Evolutionary conservation across 2,888 invertebrate genomes (phyloP).

Genomic region (Lypha dubia): DNA sequence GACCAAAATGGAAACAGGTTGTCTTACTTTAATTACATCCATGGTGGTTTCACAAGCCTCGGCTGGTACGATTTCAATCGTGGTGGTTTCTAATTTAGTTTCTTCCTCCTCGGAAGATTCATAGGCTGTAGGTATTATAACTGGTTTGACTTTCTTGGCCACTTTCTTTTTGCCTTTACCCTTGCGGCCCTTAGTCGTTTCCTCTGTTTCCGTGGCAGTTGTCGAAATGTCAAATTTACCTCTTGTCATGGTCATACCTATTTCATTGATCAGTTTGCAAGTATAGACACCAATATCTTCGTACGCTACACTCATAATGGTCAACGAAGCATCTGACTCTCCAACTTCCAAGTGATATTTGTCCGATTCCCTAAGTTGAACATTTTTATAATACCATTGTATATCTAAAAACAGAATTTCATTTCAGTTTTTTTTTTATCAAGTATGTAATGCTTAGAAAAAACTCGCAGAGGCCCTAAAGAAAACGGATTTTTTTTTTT

Average conservation of each 20-base stretch:
- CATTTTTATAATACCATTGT: conserved; percentile 93
- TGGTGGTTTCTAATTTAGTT: conserved; percentile 77
- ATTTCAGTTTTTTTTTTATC: conserved; percentile 17
- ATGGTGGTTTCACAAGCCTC: conserved; percentile 77
- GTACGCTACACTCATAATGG: conserved; percentile 86
- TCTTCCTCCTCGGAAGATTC: conserved; percentile 83
- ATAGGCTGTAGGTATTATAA: conserved; percentile 63
- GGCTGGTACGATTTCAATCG: conserved; percentile 78
- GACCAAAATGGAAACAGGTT: conserved; percentile 79
- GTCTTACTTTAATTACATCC: conserved; percentile 77
- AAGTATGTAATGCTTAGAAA: neutral
- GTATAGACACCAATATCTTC: conserved; percentile 90
- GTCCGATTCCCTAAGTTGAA: conserved; percentile 89
- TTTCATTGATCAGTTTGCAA: conserved; percentile 93
- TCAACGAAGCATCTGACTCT: conserved; percentile 89
- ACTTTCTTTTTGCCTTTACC: conserved; percentile 77
- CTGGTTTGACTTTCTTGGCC: conserved; percentile 74
- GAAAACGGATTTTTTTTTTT: conserved; percentile 13
- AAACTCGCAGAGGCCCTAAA: conserved; percentile 19
- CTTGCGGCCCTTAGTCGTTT: conserved; percentile 78
- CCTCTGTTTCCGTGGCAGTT: conserved; percentile 73
- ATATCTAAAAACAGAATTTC: conserved; percentile 86
- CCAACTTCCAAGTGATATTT: conserved; percentile 88
- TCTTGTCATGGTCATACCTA: conserved; percentile 91
- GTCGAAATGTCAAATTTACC: conserved; percentile 89